These are phyloP conservation scores for Argya squamiceps DNA, from an alignment of 2,797 vertebrate species.

Conservation along the genomic window DNA sequence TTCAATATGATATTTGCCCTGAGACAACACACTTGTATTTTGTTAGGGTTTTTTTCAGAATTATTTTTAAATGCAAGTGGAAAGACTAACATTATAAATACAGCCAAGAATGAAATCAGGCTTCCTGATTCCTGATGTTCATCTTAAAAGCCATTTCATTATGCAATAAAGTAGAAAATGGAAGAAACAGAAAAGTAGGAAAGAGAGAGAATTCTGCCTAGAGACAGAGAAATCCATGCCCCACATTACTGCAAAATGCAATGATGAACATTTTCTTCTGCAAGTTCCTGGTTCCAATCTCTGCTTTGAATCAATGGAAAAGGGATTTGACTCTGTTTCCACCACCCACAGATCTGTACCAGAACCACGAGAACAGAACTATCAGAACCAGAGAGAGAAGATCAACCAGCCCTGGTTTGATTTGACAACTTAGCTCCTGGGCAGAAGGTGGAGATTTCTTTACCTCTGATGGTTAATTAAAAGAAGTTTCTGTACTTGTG, in stretches of 20 bases:
- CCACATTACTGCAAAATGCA: background rate
- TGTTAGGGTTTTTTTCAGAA: no score
- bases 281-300: background rate
- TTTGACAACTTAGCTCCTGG: background rate
- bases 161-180: background rate
- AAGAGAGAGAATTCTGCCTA: background rate
- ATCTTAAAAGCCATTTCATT: background rate
- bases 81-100: background rate
- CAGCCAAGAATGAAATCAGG: background rate
- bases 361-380: background rate
- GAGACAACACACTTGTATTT: background rate
- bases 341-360: background rate
- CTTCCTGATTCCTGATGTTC: background rate
- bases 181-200: background rate
- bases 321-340: background rate
- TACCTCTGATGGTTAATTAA: background rate
- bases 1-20: background rate
- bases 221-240: background rate
- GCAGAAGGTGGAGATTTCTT: background rate
- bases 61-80: background rate
- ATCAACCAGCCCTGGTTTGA: background rate
- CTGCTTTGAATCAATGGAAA: background rate
- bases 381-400: background rate
- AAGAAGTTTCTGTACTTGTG: background rate
- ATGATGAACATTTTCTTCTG: background rate